phyloP scores from a whole-genome alignment of 1,140 invertebrate genomes.

The Nephila pilipes region DNA sequence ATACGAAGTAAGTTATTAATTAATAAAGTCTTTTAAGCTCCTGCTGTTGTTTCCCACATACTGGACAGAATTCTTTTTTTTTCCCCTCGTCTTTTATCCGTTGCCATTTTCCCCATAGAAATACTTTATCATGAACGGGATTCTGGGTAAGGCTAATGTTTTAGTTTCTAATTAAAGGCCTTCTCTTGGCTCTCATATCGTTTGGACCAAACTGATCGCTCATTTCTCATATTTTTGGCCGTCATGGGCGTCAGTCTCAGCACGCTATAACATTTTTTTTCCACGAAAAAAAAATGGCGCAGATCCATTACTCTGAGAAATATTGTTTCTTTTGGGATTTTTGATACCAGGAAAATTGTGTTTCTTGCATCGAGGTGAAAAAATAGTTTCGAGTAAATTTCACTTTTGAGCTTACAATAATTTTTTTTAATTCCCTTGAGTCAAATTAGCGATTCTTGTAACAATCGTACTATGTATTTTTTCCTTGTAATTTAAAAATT shows the following conservation, averaged over 20 bases:
- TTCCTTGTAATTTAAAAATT: not conserved
- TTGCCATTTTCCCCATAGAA: slow-evolving; percentile 55
- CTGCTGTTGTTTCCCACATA: slow-evolving; percentile 68
- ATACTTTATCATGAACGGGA: slow-evolving; percentile 63
- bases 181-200: slow-evolving; percentile 38
- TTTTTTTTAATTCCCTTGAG: not conserved
- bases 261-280: slow-evolving; percentile 6
- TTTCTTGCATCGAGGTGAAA: not conserved
- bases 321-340: slow-evolving; percentile 54
- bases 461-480: not conserved
- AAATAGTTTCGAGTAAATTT: not conserved
- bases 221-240: slow-evolving; percentile 66
- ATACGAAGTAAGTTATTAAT: slow-evolving; percentile 74
- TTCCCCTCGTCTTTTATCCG: not conserved
- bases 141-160: slow-evolving; percentile 61
- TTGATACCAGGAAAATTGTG: slow-evolving; percentile 45
- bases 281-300: not conserved
- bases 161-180: slow-evolving; percentile 72
- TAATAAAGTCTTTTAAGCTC: slow-evolving; percentile 73
- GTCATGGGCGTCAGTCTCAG: slow-evolving; percentile 35
- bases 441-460: slow-evolving; percentile 7
- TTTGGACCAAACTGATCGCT: slow-evolving; percentile 32
- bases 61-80: slow-evolving; percentile 31
- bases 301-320: slow-evolving; percentile 52
- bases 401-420: not conserved